Base-by-base conservation (phyloP, 1,140 invertebrate species). In the Oreohelix idahoensis region DNA sequence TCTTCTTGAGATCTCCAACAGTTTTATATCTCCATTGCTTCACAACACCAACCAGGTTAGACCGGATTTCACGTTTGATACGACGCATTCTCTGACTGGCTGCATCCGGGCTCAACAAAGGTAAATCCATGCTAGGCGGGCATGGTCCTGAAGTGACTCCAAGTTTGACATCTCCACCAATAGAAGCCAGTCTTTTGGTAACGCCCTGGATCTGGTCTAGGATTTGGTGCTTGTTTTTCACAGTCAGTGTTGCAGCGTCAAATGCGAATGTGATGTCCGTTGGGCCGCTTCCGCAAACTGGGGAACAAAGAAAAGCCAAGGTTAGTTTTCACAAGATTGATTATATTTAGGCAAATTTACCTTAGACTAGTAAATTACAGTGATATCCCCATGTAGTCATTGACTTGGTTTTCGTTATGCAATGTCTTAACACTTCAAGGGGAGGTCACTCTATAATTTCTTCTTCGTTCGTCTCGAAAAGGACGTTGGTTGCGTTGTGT, bases 241-340 rank as follows among this genome's bases (percentile, higher is more conserved):
- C 39, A 29, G 51, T 73, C 71, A 75, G 53, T 1, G 80, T 53
- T 35, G 29, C 51, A 15, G 80, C 69, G 39, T 81, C 80, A 26
- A 81, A 81, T 0, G 69, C 80, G 35, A 81, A 75, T 13, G 70
- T 73, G 4, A 71, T 71, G 17, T 78, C 75, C 36, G n/a, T 49
- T 32, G 66, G 20, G 0, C 75, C 75, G 23, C 29, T 49, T 26
- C 63, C 82, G 38, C 82, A 78, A 29, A 38, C 82, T 83, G 36
- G 74, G n/a, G 36, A 63, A 81, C 13, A 82, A n/a, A 63, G 26
- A 29, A 29, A 58, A 15, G 42, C 15, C 42, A 45, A 5, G 5
- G 42, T 45, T n/a, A n/a, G n/a, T n/a, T n/a, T n/a, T n/a, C n/a
- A n/a, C n/a, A n/a, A n/a, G n/a, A n/a, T n/a, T n/a, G n/a, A n/a